Evolutionary conservation across 2,113 vertebrate species (phyloP).

Genomic region (Tenrec ecaudatus): DNA sequence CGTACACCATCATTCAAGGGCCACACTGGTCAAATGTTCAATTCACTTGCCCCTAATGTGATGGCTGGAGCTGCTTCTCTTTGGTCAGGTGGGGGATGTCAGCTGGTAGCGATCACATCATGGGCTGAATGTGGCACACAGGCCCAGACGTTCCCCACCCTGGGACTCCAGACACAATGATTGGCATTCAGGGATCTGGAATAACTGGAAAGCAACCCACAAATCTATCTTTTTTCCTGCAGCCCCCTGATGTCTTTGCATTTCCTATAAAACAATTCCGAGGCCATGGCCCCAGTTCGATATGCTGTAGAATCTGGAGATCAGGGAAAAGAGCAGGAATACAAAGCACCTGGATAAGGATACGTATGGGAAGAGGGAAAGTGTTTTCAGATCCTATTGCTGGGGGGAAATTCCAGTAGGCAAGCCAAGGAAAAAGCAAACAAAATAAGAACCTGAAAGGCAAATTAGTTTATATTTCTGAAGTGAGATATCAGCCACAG

Average conservation of each 20-base stretch:
- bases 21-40: too few species aligned
- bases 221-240: background rate
- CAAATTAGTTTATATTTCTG: background rate
- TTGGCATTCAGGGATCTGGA: background rate
- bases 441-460: background rate
- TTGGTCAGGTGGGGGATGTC: too few species aligned
- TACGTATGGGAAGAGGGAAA: accelerated
- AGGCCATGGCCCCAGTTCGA: background rate
- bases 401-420: too few species aligned
- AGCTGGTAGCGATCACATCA: too few species aligned
- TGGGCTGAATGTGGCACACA: too few species aligned
- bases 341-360: background rate
- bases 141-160: too few species aligned
- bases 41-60: too few species aligned
- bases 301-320: too few species aligned
- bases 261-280: background rate
- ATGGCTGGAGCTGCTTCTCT: too few species aligned
- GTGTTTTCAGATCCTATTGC: accelerated
- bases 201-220: accelerated
- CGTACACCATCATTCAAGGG: too few species aligned
- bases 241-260: too few species aligned
- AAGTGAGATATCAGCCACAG: accelerated
- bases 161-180: accelerated
- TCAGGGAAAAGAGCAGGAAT: accelerated
- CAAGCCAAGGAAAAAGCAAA: background rate